Evolutionary conservation across 2,113 vertebrate species (phyloP).

Genomic region (Stegostoma tigrinum): DNA sequence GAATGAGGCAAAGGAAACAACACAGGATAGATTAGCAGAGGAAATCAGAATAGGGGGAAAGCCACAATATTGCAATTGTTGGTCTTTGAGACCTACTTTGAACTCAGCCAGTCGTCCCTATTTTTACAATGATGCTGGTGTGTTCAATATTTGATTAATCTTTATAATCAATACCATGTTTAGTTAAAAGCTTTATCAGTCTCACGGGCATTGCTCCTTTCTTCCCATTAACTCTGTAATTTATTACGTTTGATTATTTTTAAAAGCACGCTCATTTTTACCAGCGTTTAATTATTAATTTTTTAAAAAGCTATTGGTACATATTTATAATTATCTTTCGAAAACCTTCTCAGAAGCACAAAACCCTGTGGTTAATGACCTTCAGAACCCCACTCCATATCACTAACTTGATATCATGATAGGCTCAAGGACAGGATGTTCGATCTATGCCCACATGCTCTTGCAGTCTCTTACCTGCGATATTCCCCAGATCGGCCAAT

Average conservation of each 20-base stretch:
- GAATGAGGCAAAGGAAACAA: not conserved
- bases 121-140: not conserved
- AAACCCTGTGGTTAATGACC: not conserved
- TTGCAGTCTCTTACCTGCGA: not conserved
- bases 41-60: too few relatives aligned
- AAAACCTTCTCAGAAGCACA: not conserved
- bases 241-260: conserved; percentile 11
- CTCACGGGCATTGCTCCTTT: not conserved
- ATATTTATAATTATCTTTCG: not conserved
- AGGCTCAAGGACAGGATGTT: not conserved
- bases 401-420: not conserved
- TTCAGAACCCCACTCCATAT: not conserved
- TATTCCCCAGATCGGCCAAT: not conserved
- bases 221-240: not conserved
- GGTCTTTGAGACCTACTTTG: too few relatives aligned
- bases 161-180: not conserved
- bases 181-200: conserved; percentile 5
- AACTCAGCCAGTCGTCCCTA: not conserved
- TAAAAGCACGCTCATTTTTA: not conserved
- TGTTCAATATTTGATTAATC: conserved; percentile 33
- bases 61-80: too few relatives aligned
- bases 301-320: not conserved
- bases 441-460: not conserved
- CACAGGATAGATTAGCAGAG: not conserved
- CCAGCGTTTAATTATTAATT: not conserved